Conservation (phyloP, 2,888 invertebrate species). For the Apotomis capreana region DNA sequence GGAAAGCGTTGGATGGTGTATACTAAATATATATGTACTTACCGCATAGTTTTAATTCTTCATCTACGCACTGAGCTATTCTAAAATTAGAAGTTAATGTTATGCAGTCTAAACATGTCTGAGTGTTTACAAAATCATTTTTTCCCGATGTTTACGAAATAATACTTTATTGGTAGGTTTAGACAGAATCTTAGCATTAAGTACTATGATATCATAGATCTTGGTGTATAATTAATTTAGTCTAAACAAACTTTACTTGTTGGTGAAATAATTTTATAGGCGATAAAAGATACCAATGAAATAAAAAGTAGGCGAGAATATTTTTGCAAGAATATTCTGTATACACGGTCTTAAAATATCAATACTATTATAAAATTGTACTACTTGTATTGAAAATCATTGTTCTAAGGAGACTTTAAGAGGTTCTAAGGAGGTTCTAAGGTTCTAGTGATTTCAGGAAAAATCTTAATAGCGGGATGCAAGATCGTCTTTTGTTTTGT, state of each 20-base stretch:
- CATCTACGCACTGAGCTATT: not conserved
- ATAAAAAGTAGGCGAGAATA: not conserved
- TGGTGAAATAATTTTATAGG: not conserved
- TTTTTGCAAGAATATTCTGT: too few relatives aligned
- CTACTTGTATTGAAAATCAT: too few relatives aligned
- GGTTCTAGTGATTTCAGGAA: too few relatives aligned
- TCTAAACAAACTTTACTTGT: not conserved
- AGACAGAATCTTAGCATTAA: not conserved
- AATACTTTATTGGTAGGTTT: slow-evolving; percentile 1
- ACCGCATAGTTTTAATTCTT: not conserved
- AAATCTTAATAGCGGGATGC: too few relatives aligned
- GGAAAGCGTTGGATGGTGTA: not conserved
- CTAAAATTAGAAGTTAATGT: not conserved
- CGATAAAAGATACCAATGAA: not conserved
- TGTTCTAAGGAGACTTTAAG: too few relatives aligned
- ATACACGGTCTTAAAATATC: too few relatives aligned
- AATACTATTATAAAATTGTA: too few relatives aligned
- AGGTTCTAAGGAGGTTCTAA: too few relatives aligned
- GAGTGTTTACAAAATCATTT: slow-evolving; percentile 20
- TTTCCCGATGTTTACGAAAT: slow-evolving; percentile 12
- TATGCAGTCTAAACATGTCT: slow-evolving; percentile 23
- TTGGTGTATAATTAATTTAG: not conserved
- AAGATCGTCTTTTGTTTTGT: too few relatives aligned
- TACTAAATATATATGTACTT: not conserved
- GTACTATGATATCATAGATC: not conserved